Evolutionary conservation across 2,113 vertebrate genomes (phyloP).

Genomic region (Sphyrna mokarran): DNA sequence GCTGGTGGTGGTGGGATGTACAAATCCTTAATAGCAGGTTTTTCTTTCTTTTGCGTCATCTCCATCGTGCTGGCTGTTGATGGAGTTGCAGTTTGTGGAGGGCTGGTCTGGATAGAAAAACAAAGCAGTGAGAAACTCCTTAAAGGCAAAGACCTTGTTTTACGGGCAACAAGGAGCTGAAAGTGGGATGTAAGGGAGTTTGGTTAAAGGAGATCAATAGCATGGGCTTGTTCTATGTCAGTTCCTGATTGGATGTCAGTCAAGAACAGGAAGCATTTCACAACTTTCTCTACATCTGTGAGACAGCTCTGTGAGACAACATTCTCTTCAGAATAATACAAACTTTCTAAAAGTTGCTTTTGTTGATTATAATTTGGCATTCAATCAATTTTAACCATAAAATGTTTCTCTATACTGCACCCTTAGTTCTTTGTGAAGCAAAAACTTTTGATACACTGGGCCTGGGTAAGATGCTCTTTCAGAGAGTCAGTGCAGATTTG

Average conservation of each 20-base stretch:
- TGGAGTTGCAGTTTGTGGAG: slow-evolving; percentile 50
- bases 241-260: background rate
- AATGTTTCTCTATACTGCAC: background rate
- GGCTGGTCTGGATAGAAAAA: slow-evolving; percentile 55
- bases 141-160: background rate
- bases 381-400: background rate
- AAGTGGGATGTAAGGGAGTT: no score
- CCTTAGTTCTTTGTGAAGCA: background rate
- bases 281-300: background rate
- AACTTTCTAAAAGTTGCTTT: background rate
- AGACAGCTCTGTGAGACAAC: background rate
- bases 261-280: background rate
- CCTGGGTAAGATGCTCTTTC: no score
- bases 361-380: background rate
- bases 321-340: background rate
- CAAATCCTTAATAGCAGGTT: slow-evolving; percentile 75
- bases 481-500: no score
- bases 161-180: background rate
- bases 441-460: no score
- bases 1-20: slow-evolving; percentile 81
- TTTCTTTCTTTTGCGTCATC: slow-evolving; percentile 63
- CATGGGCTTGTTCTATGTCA: background rate
- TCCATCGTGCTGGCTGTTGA: slow-evolving; percentile 60
- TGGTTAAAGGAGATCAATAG: background rate
- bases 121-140: background rate